These are phyloP conservation scores for Rotaria socialis DNA, from an alignment of 2,888 invertebrate species.

Conservation along the genomic window DNA sequence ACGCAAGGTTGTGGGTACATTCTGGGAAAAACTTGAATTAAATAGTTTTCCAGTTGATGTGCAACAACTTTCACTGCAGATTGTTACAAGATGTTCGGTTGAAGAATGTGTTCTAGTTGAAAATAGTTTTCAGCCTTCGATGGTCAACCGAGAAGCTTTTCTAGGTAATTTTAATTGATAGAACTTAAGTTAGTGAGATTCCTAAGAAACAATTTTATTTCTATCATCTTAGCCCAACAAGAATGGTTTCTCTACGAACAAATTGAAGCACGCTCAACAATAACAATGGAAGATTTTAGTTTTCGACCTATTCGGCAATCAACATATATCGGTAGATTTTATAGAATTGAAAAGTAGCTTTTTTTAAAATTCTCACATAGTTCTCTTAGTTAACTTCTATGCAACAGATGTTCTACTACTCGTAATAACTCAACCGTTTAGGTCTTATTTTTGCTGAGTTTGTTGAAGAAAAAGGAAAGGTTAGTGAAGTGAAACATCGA, in stretches of 20 bases:
- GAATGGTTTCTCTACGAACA: conserved; percentile 33
- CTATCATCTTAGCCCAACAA: background rate
- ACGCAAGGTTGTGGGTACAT: conserved; percentile 28
- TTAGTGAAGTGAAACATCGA: too few species aligned
- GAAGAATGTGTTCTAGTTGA: conserved; percentile 30
- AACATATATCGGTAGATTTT: background rate
- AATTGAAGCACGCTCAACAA: conserved; percentile 2
- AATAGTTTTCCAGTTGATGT: conserved; percentile 36
- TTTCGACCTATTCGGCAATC: conserved; percentile 33
- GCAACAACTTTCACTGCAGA: conserved; percentile 14
- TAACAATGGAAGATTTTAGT: conserved; percentile 19
- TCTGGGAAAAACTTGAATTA: conserved; percentile 35
- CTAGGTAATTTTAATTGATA: background rate
- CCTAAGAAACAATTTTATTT: too few species aligned
- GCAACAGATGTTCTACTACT: too few species aligned
- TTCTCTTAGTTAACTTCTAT: too few species aligned
- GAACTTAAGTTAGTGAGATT: too few species aligned
- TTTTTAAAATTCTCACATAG: background rate
- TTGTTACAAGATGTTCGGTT: background rate
- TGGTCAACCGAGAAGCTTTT: conserved; percentile 34
- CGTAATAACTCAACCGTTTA: too few species aligned
- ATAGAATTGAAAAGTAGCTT: background rate
- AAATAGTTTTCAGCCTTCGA: conserved; percentile 5
- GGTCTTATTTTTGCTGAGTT: too few species aligned
- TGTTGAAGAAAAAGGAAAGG: too few species aligned